A percentile compares a stretch with the other conserved stretches of the same genome.
Conservation (phyloP, 2,113 vertebrate species). For the Limnothrissa miodon region DNA sequence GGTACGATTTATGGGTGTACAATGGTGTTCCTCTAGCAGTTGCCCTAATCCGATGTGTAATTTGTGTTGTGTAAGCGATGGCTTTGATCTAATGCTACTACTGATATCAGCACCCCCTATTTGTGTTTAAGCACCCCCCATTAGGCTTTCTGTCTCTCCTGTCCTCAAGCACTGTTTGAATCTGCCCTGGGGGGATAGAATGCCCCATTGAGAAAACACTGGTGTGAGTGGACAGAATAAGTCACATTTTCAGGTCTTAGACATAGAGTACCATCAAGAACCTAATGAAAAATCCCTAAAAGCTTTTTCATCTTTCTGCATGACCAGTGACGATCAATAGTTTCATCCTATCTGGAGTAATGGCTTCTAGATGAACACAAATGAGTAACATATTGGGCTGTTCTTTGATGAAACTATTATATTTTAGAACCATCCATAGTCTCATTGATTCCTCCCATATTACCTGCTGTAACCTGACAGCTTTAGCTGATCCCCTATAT, state of each 20-base stretch:
- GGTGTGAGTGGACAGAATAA: too few relatives aligned
- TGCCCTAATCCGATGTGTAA: too few relatives aligned
- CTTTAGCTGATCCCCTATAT: neutral
- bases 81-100: too few relatives aligned
- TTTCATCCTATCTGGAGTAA: constrained; percentile 18
- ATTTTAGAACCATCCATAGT: constrained; percentile 23
- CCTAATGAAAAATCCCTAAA: neutral
- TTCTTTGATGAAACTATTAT: constrained; percentile 27
- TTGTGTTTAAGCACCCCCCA: too few relatives aligned
- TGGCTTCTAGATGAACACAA: constrained; percentile 29
- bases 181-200: too few relatives aligned
- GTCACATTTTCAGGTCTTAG: neutral
- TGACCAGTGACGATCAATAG: constrained; percentile 19
- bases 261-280: neutral
- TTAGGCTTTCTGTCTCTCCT: too few relatives aligned
- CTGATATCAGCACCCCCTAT: too few relatives aligned
- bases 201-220: too few relatives aligned
- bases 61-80: too few relatives aligned
- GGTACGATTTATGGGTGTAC: too few relatives aligned
- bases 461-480: neutral
- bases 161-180: too few relatives aligned
- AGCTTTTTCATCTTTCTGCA: neutral
- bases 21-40: too few relatives aligned
- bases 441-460: constrained; percentile 29
- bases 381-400: constrained; percentile 33